Conservation (phyloP, 2,797 vertebrate species). For the Peromyscus attwateri region DNA sequence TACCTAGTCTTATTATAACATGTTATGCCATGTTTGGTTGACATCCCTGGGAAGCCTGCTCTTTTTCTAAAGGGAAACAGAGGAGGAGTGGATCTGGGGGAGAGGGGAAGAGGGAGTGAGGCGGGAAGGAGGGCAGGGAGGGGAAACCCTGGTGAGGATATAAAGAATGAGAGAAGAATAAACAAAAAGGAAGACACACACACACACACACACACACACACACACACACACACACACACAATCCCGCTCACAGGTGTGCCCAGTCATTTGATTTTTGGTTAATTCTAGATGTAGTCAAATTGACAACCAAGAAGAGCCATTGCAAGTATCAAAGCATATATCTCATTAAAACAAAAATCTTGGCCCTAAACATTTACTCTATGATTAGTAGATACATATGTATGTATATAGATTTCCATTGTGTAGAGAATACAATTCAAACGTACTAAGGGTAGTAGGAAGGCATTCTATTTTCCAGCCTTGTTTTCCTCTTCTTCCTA, state of each 20-base stretch:
- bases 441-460: not conserved
- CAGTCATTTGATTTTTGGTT: not conserved
- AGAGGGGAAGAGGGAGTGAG: not conserved
- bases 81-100: not conserved
- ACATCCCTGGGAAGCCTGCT: not conserved
- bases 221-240: not conserved
- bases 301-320: not conserved
- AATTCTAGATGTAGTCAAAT: not conserved
- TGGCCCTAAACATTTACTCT: not conserved
- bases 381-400: not conserved
- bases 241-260: not conserved
- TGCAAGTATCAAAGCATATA: not conserved
- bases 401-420: not conserved
- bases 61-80: not conserved
- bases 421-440: not conserved
- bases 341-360: not conserved
- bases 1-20: not conserved
- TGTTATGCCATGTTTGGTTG: not conserved
- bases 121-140: not conserved
- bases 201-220: too few species aligned
- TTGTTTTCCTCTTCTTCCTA: not conserved
- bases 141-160: not conserved
- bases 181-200: too few species aligned
- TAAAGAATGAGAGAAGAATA: not conserved
- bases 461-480: not conserved